Base-by-base conservation (phyloP, 2,888 invertebrate species). In the Cerastis rubricosa region DNA sequence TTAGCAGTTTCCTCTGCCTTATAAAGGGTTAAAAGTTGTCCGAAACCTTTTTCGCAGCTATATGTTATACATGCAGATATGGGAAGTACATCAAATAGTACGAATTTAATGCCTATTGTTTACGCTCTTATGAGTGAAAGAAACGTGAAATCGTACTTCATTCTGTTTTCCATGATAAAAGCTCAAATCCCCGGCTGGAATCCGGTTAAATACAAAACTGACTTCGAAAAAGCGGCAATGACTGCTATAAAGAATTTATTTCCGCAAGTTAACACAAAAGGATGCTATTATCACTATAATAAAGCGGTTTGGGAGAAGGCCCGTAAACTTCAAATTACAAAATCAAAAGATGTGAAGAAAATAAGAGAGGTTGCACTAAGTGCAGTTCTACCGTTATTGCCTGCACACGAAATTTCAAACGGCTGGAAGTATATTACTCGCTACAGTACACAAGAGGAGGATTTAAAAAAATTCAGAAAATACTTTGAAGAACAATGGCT, bases 171-270 rank as follows among this genome's bases (percentile, higher is more conserved):
- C 47, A 66, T 66, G 66, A 64, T 72, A 51, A 72, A 72, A 72
- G 25, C 64, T 40, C 64, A 72, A 72, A 72, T 72, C 63, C 71
- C 71, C 64, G 71, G 64, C 40, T 72, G 71, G 64, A 72, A 72
- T 64, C 71, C 71, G 64, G 7, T n/a, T 25, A 64, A 64, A 72
- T 72, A 72, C 64, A 72, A 72, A 64, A 72, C 71, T 51, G 65
- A 72, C 71, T 72, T 72, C 65, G 71, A 72, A 72, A 72, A 72
- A 72, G 71, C 71, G 63, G 51, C 71, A 63, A 72, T 72, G 71
- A 65, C 72, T 59, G 61, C 61, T 35, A 61, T 61, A 35, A 61
- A 29, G 61, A 35, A 29, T 35, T 14, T 61, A 35, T 61, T 61
- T 35, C 61, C 29, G 35, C 17, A 29, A 35, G 61, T 61, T 17